Base-by-base conservation (phyloP, 2,113 vertebrate species). In the Mustela nigripes region DNA sequence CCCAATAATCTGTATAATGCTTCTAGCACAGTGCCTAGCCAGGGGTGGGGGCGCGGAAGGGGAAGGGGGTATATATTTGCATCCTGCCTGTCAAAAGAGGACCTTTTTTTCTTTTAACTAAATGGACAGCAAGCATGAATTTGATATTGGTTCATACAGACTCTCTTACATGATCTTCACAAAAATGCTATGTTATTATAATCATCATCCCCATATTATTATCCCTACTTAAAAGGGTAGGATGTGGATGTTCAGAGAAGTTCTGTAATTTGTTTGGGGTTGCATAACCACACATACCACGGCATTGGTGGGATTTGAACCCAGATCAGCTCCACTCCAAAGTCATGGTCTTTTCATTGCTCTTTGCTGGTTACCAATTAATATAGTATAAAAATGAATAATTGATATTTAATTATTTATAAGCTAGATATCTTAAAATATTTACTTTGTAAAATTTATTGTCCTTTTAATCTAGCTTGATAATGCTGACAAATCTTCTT, bases 381-480 rank as follows among this genome's bases (percentile, higher is more conserved):
- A 24, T 80, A 33, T 36, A 45, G 4, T 39, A 83, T 65, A 74
- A 76, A 96, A 73, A 58, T 81, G 33, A 87, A 16, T 65, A 67
- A 65, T 16, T 76, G 33, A 14, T 45, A 76, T n/a, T 89, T 73
- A 67, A 69, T 74, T 4, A 95, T 78, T 65, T 89, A 10, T 76
- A 85, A 93, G 58, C 31, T n/a, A 92, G 79, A 69, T 86, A 79
- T 28, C 65, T 85, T 60, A 11, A 5, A 28, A 56, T 90, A 28
- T 91, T 91, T 85, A 45, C 28, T 93, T 50, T 82, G 84, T 82
- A 87, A 56, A 78, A 91, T 21, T 93, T 50, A n/a, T 60, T 79
- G 83, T 84, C 45, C 24, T 96, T 39, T 90, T 63, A 79, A 50
- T 80, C 22, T 65, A 95, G 69, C 31, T n/a, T 48, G 11, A 79